Evolutionary conservation across 2,113 vertebrate genomes (phyloP).

Genomic region (Symphodus melops): DNA sequence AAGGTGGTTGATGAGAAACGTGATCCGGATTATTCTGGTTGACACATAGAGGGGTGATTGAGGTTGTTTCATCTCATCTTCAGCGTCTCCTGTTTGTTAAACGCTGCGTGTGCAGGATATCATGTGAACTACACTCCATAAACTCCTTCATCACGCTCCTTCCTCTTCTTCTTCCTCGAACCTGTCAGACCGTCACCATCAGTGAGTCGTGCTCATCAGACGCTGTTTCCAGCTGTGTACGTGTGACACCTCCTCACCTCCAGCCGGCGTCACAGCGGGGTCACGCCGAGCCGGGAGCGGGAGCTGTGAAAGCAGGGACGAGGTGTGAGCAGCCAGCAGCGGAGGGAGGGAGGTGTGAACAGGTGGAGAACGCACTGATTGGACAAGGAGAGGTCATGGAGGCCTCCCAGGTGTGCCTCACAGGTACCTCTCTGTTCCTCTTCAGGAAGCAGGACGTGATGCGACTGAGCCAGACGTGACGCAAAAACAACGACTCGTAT

Average conservation of each 20-base stretch:
- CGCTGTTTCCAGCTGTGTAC: background rate
- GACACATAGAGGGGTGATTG: too few relatives aligned
- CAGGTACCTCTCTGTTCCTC: background rate
- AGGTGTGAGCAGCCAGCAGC: background rate
- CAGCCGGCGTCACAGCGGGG: background rate
- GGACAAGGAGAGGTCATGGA: background rate
- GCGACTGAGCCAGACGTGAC: too few relatives aligned
- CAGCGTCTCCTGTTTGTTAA: too few relatives aligned
- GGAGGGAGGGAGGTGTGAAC: background rate
- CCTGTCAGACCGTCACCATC: background rate
- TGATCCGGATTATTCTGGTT: too few relatives aligned
- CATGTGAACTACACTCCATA: too few relatives aligned
- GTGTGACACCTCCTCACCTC: background rate
- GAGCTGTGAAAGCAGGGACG: background rate
- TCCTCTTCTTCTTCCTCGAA: constrained; percentile 3
- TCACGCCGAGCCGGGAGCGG: background rate
- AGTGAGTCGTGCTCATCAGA: constrained; percentile 4
- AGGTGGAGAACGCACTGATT: background rate
- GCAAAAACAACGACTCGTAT: too few relatives aligned
- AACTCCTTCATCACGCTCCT: too few relatives aligned
- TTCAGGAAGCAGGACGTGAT: background rate
- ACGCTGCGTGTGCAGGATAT: too few relatives aligned
- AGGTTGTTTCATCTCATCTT: too few relatives aligned
- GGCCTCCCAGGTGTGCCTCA: background rate
- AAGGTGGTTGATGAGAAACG: too few relatives aligned